These are phyloP conservation scores for Mirounga angustirostris DNA, from an alignment of 2,113 vertebrate species.

Conservation along the genomic window DNA sequence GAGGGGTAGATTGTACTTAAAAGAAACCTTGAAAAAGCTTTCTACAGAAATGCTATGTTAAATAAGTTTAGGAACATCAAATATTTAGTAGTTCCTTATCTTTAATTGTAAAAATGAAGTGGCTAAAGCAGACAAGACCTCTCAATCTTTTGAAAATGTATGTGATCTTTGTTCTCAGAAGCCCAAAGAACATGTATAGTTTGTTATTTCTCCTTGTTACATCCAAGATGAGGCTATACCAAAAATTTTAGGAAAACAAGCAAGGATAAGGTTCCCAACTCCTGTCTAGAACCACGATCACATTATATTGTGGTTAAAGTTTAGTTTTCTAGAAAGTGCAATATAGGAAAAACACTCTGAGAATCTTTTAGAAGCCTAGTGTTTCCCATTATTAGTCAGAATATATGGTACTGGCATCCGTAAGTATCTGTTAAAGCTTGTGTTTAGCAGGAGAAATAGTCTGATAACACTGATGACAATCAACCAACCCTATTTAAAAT, in stretches of 20 bases:
- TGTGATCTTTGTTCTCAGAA: conserved; percentile 56
- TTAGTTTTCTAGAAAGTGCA: conserved; percentile 63
- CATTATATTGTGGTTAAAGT: neutral
- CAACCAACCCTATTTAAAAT: conserved; percentile 41
- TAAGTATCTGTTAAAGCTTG: conserved; percentile 52
- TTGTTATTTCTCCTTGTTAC: conserved; percentile 56
- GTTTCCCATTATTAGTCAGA: neutral
- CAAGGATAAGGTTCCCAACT: conserved; percentile 8
- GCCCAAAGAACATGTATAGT: conserved; percentile 37
- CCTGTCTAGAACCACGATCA: conserved; percentile 36
- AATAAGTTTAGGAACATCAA: conserved; percentile 45
- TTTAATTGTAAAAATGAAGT: conserved; percentile 66
- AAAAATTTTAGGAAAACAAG: conserved; percentile 62
- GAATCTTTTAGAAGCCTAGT: conserved; percentile 20
- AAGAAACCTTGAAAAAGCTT: neutral
- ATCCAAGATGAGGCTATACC: conserved; percentile 48
- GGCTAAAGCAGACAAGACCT: conserved; percentile 38
- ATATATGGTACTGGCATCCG: neutral
- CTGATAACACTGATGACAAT: conserved; percentile 73
- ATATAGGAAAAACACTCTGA: conserved; percentile 49
- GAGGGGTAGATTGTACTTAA: neutral
- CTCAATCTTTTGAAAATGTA: conserved; percentile 50
- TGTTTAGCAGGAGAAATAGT: conserved; percentile 9
- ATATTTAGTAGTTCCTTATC: conserved; percentile 22
- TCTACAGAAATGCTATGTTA: neutral